Base-by-base conservation (phyloP, 2,888 invertebrate genomes). In the Lymantria monacha region DNA sequence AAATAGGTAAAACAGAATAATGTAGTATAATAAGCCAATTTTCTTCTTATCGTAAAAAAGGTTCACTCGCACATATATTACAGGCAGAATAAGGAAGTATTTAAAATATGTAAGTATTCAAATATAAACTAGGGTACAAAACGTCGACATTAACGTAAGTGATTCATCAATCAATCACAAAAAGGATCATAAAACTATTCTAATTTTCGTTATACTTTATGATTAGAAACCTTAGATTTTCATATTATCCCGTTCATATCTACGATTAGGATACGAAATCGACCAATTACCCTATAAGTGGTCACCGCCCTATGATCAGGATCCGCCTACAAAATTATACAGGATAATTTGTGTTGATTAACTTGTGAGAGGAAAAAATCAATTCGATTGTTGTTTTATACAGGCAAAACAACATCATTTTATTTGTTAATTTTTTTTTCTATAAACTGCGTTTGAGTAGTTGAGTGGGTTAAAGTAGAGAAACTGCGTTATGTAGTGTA, bases 301-400 rank as follows among this genome's bases (percentile, higher is more conserved):
- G 46, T 51, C 48, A 57, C 63, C 67, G 66, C 74, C 72, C 67
- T 61, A 51, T 66, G 53, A 63, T 73, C 64, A 59, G 57, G 43
- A 52, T 31, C 44, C 51, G 46, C 60, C 61, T 55, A 59, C 58
- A 48, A 56, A 59, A 65, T 59, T 55, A 57, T 63, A 46, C 15
- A 44, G 46, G 45, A 60, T 57, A 48, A 66, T 55, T 53, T 55
- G 41, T 56, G 49, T 52, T 47, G 54, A 53, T 57, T 49, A 56
- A 56, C 59, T 50, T 55, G 49, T 33, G n/a, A 40, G 41, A 33
- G 30, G 9, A 43, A 41, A 48, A 57, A 63, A 63, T 53, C 53
- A 51, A 57, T 65, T 61, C 52, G 53, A 58, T 56, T 64, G 53
- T 62, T 52, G 49, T 64, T 59, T 64, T 52, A 22, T 38, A 42